Conservation (phyloP, 2,888 invertebrate species). For the Diplolepis rosae region DNA sequence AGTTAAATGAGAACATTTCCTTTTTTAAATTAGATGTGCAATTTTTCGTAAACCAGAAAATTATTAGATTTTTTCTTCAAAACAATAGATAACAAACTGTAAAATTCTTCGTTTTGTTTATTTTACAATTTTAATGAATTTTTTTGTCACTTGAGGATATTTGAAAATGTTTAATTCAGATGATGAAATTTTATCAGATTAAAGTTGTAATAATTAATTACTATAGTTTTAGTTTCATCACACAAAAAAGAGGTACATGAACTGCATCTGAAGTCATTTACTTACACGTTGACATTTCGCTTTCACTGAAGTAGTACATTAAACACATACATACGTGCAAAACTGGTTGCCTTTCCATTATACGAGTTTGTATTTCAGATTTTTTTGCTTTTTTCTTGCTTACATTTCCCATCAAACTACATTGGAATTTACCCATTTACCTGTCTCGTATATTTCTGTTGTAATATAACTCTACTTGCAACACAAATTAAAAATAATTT, state of each 20-base stretch:
- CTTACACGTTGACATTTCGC: background rate
- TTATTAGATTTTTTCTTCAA: no score
- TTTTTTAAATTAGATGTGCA: no score
- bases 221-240: background rate
- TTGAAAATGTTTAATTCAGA: no score
- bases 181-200: background rate
- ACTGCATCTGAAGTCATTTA: background rate
- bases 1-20: background rate
- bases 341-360: background rate
- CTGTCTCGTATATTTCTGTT: background rate
- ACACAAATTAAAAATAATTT: no score
- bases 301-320: background rate
- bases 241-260: background rate
- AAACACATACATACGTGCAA: background rate
- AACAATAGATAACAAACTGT: no score
- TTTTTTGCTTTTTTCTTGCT: background rate
- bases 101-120: background rate
- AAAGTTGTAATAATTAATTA: background rate
- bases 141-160: no score
- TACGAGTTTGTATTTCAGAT: background rate
- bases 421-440: background rate
- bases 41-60: no score
- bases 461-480: background rate
- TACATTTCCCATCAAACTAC: background rate
- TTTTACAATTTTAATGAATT: no score